These are phyloP conservation scores for Cryptus armator DNA, from an alignment of 2,888 invertebrate species.

Conservation along the genomic window DNA sequence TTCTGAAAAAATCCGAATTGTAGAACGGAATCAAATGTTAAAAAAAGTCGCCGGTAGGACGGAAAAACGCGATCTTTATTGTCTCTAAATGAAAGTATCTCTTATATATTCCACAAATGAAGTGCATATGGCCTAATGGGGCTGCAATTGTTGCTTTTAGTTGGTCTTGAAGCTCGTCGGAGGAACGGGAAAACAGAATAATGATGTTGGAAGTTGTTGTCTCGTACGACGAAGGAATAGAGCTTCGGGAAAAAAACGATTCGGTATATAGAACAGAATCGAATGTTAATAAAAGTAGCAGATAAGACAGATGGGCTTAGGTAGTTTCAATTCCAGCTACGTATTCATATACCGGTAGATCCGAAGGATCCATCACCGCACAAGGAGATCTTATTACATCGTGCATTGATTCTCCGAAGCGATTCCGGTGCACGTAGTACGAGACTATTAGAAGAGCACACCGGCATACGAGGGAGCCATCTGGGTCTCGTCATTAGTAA, in stretches of 20 bases:
- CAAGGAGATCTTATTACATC: slow-evolving; percentile 65
- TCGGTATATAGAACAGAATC: background rate
- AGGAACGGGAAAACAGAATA: no score
- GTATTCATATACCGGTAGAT: slow-evolving; percentile 43
- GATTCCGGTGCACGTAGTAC: background rate
- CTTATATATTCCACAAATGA: no score
- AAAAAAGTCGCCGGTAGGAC: slow-evolving; percentile 52
- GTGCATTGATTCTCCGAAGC: slow-evolving; percentile 44
- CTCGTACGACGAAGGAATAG: background rate
- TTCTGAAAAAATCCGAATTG: background rate
- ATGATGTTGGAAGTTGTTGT: no score
- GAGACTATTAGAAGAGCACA: slow-evolving; percentile 32
- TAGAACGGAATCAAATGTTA: slow-evolving; percentile 34
- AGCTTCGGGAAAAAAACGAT: background rate
- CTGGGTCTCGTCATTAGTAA: slow-evolving; percentile 60
- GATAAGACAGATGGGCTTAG: background rate
- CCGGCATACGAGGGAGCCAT: slow-evolving; percentile 31
- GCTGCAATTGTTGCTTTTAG: no score
- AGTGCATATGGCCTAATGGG: no score
- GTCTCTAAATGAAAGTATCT: no score
- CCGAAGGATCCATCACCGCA: slow-evolving; percentile 37
- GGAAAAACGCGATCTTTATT: background rate
- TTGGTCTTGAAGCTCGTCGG: no score
- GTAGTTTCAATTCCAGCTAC: slow-evolving; percentile 16
- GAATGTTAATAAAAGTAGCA: slow-evolving; percentile 1